Evolutionary conservation across 2,113 vertebrate species (phyloP).

Genomic region (Axis porcinus): DNA sequence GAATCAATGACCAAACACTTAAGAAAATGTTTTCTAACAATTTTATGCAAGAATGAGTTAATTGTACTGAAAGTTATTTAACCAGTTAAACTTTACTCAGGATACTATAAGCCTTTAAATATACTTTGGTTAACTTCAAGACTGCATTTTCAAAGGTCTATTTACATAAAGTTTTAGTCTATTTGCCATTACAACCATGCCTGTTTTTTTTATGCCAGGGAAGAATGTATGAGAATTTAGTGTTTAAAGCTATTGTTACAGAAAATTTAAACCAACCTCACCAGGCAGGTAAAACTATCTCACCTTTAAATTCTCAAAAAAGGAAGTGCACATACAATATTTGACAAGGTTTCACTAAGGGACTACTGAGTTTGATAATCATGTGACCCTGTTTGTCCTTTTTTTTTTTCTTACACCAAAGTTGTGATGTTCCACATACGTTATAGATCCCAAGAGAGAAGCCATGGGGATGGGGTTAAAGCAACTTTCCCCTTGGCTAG

Average conservation of each 20-base stretch:
- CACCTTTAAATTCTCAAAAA: not conserved
- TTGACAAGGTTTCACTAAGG: not conserved
- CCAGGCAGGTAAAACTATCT: not conserved
- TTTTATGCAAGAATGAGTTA: conserved; percentile 27
- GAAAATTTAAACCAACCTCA: not conserved
- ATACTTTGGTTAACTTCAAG: not conserved
- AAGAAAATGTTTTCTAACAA: conserved; percentile 26
- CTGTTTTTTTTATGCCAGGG: not conserved
- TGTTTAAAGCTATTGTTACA: not conserved
- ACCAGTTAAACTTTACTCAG: not conserved
- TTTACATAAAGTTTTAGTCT: not conserved
- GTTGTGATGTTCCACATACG: not conserved
- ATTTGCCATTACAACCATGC: not conserved
- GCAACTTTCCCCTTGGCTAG: not conserved
- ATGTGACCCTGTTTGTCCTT: not conserved
- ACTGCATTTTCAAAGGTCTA: not conserved
- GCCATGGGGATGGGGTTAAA: not conserved
- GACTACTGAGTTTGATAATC: not conserved
- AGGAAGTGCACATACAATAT: not conserved
- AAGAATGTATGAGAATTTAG: not conserved
- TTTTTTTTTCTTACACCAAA: not conserved
- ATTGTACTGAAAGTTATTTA: not conserved
- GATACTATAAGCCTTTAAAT: not conserved
- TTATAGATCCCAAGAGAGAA: not conserved
- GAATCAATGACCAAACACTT: conserved; percentile 11